phyloP scores from a whole-genome alignment of 2,797 vertebrate species.

The Leucoraja ocellata region DNA sequence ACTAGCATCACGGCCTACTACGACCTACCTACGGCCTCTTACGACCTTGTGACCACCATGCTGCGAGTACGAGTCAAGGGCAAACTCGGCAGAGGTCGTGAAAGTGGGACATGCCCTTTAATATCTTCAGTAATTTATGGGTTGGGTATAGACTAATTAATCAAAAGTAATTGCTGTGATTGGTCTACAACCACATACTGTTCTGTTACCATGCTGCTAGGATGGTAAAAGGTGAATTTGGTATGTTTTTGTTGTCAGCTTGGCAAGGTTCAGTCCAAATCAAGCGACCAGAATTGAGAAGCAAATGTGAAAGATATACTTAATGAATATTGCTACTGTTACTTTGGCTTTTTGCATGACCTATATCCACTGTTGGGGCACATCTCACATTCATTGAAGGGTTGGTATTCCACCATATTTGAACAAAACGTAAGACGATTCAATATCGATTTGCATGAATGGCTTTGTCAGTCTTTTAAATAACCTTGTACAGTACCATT shows the following conservation, averaged over 20 bases:
- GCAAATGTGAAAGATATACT: background rate
- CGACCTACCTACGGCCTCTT: too few species aligned
- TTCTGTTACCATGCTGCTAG: background rate
- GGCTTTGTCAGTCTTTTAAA: background rate
- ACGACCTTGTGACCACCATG: too few species aligned
- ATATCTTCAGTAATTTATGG: background rate
- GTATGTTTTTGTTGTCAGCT: too few species aligned
- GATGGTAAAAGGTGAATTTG: background rate
- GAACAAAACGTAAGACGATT: background rate
- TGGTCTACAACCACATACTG: background rate
- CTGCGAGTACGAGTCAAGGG: too few species aligned
- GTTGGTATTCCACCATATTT: background rate
- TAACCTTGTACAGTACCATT: background rate
- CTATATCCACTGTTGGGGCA: background rate
- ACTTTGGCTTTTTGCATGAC: background rate
- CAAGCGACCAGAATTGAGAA: background rate
- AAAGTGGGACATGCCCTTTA: background rate
- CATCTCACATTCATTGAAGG: background rate
- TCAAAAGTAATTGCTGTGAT: background rate
- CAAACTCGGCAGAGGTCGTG: too few species aligned
- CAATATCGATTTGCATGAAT: background rate
- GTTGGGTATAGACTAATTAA: background rate
- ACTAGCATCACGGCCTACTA: too few species aligned
- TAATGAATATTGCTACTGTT: background rate
- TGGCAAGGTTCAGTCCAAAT: background rate